Evolutionary conservation across 2,888 invertebrate species (phyloP).

Genomic region (Oscheius sp.): DNA sequence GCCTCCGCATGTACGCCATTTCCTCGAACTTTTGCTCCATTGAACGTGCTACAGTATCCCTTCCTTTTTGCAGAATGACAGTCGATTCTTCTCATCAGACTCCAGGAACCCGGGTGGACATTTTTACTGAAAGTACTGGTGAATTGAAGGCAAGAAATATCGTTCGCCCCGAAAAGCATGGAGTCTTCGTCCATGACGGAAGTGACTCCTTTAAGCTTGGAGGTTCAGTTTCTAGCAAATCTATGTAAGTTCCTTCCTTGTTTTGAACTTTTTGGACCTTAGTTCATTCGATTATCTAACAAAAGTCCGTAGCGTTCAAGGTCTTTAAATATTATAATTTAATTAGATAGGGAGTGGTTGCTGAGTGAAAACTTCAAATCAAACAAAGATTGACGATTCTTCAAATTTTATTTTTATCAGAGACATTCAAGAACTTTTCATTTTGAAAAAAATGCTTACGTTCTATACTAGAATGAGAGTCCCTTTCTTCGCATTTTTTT

Average conservation of each 20-base stretch:
- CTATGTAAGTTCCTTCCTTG: neutral
- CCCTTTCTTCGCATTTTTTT: too few relatives aligned
- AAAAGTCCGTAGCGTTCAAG: too few relatives aligned
- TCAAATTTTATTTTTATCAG: too few relatives aligned
- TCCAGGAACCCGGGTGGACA: constrained; percentile 1
- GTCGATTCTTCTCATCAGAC: neutral
- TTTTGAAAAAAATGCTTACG: too few relatives aligned
- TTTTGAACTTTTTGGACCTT: too few relatives aligned
- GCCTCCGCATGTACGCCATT: neutral
- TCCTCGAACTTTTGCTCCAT: neutral
- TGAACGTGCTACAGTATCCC: neutral
- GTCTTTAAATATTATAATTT: too few relatives aligned
- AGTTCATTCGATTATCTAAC: too few relatives aligned
- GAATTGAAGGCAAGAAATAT: neutral
- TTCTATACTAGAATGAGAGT: too few relatives aligned
- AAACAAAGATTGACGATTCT: too few relatives aligned
- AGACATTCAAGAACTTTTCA: too few relatives aligned
- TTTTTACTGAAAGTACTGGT: constrained; percentile 13
- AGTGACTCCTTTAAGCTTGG: neutral
- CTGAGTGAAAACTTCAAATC: too few relatives aligned
- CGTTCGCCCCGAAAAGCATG: constrained; percentile 3
- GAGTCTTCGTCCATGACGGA: constrained; percentile 5
- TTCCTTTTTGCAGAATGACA: neutral
- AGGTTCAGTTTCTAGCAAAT: neutral
- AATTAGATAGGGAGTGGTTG: too few relatives aligned